A percentile compares a stretch with the other conserved stretches of the same genome.
Conservation (phyloP, 2,888 invertebrate species). For the Anorthoa munda region DNA sequence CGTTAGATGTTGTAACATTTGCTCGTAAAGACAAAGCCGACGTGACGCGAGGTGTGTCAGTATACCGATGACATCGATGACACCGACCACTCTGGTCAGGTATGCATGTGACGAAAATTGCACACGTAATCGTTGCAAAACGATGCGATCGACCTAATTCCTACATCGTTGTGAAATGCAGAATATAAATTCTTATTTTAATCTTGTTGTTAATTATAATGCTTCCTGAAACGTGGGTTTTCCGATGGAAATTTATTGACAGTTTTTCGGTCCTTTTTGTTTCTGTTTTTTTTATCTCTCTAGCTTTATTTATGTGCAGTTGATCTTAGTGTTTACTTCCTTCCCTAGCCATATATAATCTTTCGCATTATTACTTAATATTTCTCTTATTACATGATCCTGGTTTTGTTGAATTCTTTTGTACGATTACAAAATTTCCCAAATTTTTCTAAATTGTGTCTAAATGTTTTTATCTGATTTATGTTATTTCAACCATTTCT, state of each 20-base stretch:
- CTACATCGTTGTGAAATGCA: constrained; percentile 53
- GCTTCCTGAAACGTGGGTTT: constrained; percentile 10
- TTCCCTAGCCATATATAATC: neutral
- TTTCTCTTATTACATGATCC: neutral
- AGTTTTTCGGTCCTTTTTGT: neutral
- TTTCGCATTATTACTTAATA: neutral
- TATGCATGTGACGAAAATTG: constrained; percentile 59
- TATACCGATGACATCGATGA: constrained; percentile 32
- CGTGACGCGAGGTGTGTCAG: constrained; percentile 53
- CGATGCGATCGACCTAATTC: constrained; percentile 64
- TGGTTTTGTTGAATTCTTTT: too few relatives aligned
- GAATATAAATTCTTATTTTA: constrained; percentile 41
- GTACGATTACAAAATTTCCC: too few relatives aligned
- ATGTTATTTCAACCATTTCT: too few relatives aligned
- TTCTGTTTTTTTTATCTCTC: neutral
- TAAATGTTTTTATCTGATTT: neutral
- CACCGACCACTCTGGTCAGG: constrained; percentile 43
- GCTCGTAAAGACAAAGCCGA: constrained; percentile 32
- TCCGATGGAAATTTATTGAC: neutral
- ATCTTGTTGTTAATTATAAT: constrained; percentile 6
- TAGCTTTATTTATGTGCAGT: too few relatives aligned
- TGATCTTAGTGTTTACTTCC: too few relatives aligned
- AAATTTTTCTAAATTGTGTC: neutral
- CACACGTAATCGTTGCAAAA: constrained; percentile 68
- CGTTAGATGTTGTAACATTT: constrained; percentile 43